Base-by-base conservation (phyloP, 2,888 invertebrate genomes). In the Temnothorax ravouxi region DNA sequence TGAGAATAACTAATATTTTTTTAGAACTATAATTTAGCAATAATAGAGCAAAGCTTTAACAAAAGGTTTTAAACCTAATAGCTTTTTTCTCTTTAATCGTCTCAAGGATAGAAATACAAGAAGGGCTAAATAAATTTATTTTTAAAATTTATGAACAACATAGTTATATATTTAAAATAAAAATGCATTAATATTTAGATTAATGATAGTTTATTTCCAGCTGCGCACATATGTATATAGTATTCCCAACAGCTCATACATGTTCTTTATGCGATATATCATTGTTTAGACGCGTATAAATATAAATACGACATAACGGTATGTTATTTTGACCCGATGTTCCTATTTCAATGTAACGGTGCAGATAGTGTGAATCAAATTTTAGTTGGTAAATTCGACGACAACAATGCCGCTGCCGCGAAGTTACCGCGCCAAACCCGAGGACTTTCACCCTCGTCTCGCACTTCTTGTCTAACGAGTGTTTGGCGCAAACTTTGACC, bases 401-500 rank as follows among this genome's bases (percentile, higher is more conserved):
- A 66, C 52, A 47, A 61, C 66, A 44, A 41, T 41, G 13, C 15
- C 34, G n/a, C 9, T 25, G 25, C 38, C 38, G 59, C 56, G 25
- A 67, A 77, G 72, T 80, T 59, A 29, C 47, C 25, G 34, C 76
- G 61, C 59, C 50, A 44, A 64, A n/a, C 71, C n/a, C 34, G 62
- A 56, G 80, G 29, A 61, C 56, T 80, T 74, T 69, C 71, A 79
- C 71, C 44, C 69, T 61, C 69, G 54, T 54, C 59, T 69, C 50
- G 50, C 44, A 44, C 62, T 29, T 29, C 82, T 72, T 84, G 80
- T 80, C 84, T 88, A 88, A 88, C 86, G 88, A 87, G 88, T 80
- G 88, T 88, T 88, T 74, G 77, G 86, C 59, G 82, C 83, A 84
- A 87, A 89, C 86, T 88, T 87, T 88, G 83, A 89, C 88, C 87